Conservation (phyloP, 2,797 vertebrate species). For the Eulemur mongoz region DNA sequence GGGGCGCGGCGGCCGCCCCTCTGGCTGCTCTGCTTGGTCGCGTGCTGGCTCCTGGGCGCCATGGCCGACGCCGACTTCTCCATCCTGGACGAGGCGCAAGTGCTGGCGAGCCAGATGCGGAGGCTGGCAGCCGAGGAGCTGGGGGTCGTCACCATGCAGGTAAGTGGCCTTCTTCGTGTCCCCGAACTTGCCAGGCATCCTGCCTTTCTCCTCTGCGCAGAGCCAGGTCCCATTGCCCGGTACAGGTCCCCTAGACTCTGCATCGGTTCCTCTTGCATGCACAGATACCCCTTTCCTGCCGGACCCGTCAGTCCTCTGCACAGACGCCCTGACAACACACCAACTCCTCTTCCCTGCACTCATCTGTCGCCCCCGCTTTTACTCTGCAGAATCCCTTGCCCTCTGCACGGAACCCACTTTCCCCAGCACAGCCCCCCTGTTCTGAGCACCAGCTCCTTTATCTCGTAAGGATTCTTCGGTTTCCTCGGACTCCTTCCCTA, state of each 20-base stretch:
- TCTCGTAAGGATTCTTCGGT: not conserved
- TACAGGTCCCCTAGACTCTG: not conserved
- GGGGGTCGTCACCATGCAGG: conserved; percentile 97
- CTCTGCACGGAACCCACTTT: not conserved
- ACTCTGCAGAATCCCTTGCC: not conserved
- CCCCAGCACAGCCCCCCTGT: not conserved
- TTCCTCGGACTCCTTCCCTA: not conserved
- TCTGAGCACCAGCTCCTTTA: not conserved
- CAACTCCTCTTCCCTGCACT: not conserved
- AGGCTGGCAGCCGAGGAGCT: conserved; percentile 95
- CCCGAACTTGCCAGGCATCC: not conserved
- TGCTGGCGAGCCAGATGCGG: conserved; percentile 95
- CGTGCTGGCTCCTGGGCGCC: conserved; percentile 88
- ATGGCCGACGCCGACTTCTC: conserved; percentile 92
- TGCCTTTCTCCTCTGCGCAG: not conserved
- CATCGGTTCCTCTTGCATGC: not conserved
- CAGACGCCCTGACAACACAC: not conserved
- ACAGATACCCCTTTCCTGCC: not conserved
- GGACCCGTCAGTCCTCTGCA: not conserved
- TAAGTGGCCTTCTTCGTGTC: conserved; percentile 76
- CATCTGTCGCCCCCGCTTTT: not conserved
- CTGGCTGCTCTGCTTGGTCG: conserved; percentile 83
- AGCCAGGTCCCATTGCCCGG: not conserved
- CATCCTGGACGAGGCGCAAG: conserved; percentile 95
- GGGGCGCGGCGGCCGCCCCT: conserved; percentile 81